Conservation (phyloP, 2,888 invertebrate genomes). For the Pachycephus smyrnensis region DNA sequence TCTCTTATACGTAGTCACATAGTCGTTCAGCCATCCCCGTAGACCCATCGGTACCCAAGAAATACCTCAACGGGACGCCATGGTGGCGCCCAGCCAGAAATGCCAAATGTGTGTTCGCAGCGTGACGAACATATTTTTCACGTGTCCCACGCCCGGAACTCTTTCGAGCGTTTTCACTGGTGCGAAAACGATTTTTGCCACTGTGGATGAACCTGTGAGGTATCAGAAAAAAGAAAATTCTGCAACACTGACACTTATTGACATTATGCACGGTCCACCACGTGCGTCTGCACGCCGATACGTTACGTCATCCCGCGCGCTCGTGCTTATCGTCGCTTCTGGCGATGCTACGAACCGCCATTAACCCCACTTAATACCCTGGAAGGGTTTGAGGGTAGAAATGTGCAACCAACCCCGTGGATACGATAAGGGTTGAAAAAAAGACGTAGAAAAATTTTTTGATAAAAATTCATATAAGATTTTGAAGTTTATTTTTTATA, state of each 20-base stretch:
- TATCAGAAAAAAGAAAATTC: neutral
- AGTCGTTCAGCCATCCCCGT: neutral
- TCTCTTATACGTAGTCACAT: neutral
- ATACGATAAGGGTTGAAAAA: neutral
- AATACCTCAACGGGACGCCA: neutral
- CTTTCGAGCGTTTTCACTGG: neutral
- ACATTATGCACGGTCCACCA: neutral
- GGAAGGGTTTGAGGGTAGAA: neutral
- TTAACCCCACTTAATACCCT: slow-evolving; percentile 8
- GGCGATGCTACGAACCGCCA: neutral
- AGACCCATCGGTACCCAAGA: slow-evolving; percentile 3
- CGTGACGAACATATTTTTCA: neutral
- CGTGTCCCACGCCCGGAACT: neutral
- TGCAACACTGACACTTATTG: neutral
- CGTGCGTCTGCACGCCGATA: neutral
- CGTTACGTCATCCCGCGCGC: neutral
- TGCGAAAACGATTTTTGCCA: neutral
- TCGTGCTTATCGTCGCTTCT: slow-evolving; percentile 3
- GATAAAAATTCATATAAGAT: too few relatives aligned
- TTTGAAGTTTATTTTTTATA: too few relatives aligned
- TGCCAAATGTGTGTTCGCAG: slow-evolving; percentile 18
- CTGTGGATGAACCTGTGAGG: neutral
- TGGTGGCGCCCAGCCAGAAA: slow-evolving; percentile 33
- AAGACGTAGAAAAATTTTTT: neutral
- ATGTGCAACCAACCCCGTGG: neutral